These are phyloP conservation scores for Cheilosia scutellata DNA, from an alignment of 2,888 invertebrate genomes.

Conservation along the genomic window DNA sequence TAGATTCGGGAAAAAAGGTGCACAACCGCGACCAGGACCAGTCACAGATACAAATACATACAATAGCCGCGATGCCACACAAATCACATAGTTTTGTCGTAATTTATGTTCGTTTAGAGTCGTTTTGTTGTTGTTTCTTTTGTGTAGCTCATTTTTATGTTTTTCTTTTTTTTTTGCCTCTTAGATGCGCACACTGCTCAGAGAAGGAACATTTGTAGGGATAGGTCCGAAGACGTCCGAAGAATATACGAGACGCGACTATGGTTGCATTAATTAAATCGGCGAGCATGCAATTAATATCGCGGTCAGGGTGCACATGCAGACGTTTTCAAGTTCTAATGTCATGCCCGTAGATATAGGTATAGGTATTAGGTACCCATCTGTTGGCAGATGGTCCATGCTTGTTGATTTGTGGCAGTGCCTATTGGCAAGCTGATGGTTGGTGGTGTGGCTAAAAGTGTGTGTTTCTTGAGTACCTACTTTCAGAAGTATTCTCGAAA, in stretches of 20 bases:
- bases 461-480: no score
- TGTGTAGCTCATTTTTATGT: background rate
- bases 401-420: slow-evolving; percentile 3
- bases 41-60: slow-evolving; percentile 24
- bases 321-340: no score
- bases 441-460: background rate
- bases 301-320: background rate
- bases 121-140: slow-evolving; percentile 16
- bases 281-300: slow-evolving; percentile 40
- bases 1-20: slow-evolving; percentile 29
- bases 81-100: slow-evolving; percentile 45
- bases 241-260: slow-evolving; percentile 2
- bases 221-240: slow-evolving; percentile 32
- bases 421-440: background rate
- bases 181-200: background rate
- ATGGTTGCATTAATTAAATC: slow-evolving; percentile 59
- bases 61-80: slow-evolving; percentile 50
- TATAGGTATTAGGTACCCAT: no score
- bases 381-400: slow-evolving; percentile 16
- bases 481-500: no score
- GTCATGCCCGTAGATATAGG: no score
- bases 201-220: slow-evolving; percentile 10
- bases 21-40: slow-evolving; percentile 44
- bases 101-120: slow-evolving; percentile 41
- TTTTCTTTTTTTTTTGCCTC: no score